Base-by-base conservation (phyloP, 2,888 invertebrate species). In the Lacanobia wlatinum region DNA sequence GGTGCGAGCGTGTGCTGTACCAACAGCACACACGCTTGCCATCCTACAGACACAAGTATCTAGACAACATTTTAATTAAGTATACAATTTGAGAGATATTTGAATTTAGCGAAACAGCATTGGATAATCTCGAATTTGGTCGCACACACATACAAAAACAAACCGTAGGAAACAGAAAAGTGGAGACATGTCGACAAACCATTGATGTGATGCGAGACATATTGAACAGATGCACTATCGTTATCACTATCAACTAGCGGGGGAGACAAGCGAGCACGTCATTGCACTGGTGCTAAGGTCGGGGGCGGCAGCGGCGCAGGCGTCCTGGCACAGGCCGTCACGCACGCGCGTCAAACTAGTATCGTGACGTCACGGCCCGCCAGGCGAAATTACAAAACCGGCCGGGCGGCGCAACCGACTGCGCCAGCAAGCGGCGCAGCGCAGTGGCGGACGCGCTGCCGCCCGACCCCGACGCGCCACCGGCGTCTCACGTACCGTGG, bases 331-430 rank as follows among this genome's bases (percentile, higher is more conserved):
- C 94, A 91, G 92, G 90, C 92, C 93, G 94, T 95, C 94, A 95
- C 94, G 94, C 95, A 94, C 92, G 91, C 94, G 90, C 92, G 92
- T 95, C 93, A 94, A 95, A 96, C 96, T 95, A 96, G 96, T 96
- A 88, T 95, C 91, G 90, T 96, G 96, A 96, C 96, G 96, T 96
- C 96, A 96, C 93, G 87, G 93, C 93, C 93, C 90, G 94, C 93
- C 94, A 94, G 95, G 95, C 95, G 88, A 94, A 94, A 94, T 93
- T 91, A 95, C 93, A 94, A 95, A 96, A 95, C 96, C 95, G 95
- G 95, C 95, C 94, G 91, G 91, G 90, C 92, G 89, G 92, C 91
- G 89, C 90, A 88, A 89, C 90, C 91, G 90, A 90, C 89, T 88
- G 90, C 88, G 90, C 88, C 90, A 88, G 90, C 92, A 90, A 90